Evolutionary conservation across 2,797 vertebrate genomes (phyloP), one percentile per base, ranked within the genome.

Genomic region (Zalophus californianus): DNA sequence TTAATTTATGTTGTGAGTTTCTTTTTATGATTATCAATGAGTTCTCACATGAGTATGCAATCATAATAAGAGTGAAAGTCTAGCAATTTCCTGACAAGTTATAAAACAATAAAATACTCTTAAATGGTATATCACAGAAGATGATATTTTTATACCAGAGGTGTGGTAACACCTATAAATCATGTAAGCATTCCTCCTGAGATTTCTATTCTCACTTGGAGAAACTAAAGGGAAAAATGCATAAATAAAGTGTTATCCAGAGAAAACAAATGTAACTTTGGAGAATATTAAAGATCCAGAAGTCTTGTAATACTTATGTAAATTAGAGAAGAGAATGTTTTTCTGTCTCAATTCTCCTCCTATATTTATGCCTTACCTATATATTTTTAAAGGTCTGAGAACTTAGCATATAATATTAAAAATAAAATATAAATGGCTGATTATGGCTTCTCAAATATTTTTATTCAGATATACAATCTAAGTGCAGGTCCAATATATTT

Each of bases 1-100:
- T 94, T 94, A 92, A 94, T 97, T 91, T 97, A 96, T 84, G 78
- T 90, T 93, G 77, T 77, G 78, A 95, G 60, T 91, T 91, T 88
- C 93, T 94, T 90, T 94, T 86, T 86, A 56, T 29, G 95, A 95
- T 96, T 97, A 97, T 94, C 94, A 96, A 72, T 95, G 92, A 86
- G 60, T 89, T 96, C 27, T 97, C 62, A 86, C 80, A 82, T 90
- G 84, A 95, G 92, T 96, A 89, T 77, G 62, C 73, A 95, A 64
- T 91, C 93, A 91, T 88, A 95, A 79, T 92, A 91, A 86, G 87
- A 92, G 80, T 82, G 84, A 92, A 96, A 95, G 56, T 92, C 16
- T 32, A 92, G 83, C 84, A 93, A 97, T 95, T 97, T 97, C 79
- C 56, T 92, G 87, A 94, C 84, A 97, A 95, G 91, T 95, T 95